phyloP scores from a whole-genome alignment of 2,797 vertebrate species.

The Notoglanidium macrostoma region DNA sequence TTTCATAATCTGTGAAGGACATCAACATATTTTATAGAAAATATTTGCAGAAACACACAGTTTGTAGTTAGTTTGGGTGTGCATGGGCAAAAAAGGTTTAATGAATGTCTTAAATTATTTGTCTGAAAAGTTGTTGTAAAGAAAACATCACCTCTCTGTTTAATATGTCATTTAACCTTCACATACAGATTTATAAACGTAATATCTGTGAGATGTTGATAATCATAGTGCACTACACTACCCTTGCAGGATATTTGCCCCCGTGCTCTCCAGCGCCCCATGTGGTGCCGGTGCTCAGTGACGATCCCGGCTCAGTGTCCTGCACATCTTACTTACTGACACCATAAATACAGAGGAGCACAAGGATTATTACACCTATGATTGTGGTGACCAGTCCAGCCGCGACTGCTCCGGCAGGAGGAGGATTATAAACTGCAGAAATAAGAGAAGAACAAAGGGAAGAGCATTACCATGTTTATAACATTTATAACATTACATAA shows the following conservation, averaged over 20 bases:
- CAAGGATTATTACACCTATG: slow-evolving; percentile 48
- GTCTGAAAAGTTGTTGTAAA: background rate
- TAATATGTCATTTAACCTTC: background rate
- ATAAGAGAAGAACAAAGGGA: background rate
- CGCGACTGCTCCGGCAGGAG: slow-evolving; percentile 49
- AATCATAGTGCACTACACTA: too few species aligned
- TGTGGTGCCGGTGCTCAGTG: background rate
- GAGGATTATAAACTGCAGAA: slow-evolving; percentile 53
- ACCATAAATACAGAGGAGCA: slow-evolving; percentile 51
- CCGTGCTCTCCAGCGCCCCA: background rate
- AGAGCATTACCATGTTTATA: background rate
- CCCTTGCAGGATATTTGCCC: background rate
- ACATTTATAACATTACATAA: background rate
- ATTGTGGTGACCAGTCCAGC: slow-evolving; percentile 46
- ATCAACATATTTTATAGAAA: background rate
- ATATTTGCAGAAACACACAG: background rate
- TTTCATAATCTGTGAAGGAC: background rate
- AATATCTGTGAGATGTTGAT: background rate
- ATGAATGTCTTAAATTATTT: background rate
- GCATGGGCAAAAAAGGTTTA: background rate
- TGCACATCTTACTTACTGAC: background rate
- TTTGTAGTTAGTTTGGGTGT: background rate
- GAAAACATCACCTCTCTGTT: background rate
- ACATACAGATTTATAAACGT: background rate
- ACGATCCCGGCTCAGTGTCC: background rate